These are phyloP conservation scores for Tetrax tetrax DNA, from an alignment of 2,113 vertebrate genomes.

Conservation along the genomic window DNA sequence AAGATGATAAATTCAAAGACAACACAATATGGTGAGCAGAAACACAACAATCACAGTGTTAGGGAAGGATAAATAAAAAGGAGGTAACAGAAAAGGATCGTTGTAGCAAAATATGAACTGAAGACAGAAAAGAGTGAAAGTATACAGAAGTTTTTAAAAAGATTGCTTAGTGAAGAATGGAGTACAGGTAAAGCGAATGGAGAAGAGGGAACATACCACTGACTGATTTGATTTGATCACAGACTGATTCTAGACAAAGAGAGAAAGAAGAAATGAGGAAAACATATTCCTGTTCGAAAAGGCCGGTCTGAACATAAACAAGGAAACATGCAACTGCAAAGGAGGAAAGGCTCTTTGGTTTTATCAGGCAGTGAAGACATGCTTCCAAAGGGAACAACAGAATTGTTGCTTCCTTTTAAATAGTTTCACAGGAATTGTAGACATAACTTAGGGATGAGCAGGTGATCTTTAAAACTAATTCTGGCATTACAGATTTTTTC, in stretches of 20 bases:
- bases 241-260: background rate
- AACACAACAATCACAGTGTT: background rate
- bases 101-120: background rate
- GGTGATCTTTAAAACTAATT: background rate
- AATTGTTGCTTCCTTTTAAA: background rate
- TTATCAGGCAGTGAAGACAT: background rate
- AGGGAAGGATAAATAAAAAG: conserved; percentile 24
- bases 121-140: conserved; percentile 10
- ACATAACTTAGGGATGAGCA: background rate
- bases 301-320: background rate
- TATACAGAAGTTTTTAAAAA: background rate
- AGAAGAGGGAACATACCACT: background rate
- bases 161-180: background rate
- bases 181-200: background rate
- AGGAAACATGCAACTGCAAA: background rate
- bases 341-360: background rate
- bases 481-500: background rate
- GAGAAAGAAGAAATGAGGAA: background rate
- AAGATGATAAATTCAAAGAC: background rate
- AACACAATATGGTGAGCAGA: background rate
- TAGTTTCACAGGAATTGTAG: background rate
- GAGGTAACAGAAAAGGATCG: background rate
- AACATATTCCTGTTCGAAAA: background rate
- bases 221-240: background rate
- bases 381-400: background rate